Base-by-base conservation (phyloP, 2,113 vertebrate species). In the Gopherus evgoodei region DNA sequence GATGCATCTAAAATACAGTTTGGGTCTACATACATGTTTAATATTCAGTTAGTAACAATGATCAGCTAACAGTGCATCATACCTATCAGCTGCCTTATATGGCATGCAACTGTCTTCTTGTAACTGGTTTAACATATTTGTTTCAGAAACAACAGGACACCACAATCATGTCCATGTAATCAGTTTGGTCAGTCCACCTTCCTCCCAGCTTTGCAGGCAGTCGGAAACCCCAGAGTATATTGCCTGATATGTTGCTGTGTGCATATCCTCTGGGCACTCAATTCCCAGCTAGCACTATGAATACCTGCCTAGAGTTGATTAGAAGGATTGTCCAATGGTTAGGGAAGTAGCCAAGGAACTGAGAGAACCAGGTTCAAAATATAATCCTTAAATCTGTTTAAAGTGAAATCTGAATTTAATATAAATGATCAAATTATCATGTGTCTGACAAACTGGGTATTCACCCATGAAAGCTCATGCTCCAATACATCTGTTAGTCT, bases 11-110 rank as follows among this genome's bases (percentile, higher is more conserved):
- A 72, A 65, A n/a, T 81, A 57, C 47, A 38, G 56, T 2, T 79
- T 17, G 42, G 25, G 16, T 6, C 0, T 0, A 0, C 4, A 6
- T 1, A 31, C 0, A 59, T 14, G 54, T 31, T 56, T 82, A 14
- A 42, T 38, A 79, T 0, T 1, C 4, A 21, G 35, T 52, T 82
- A 80, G 13, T 3, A 57, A 6, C 4, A 0, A 75, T 1, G 47
- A 72, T 38, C 21, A 62, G 49, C 44, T 1, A 5, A 50, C 13
- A n/a, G 29, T 1, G 49, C 13, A 44, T 53, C 50, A 72, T 5
- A 72, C 19, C n/a, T 72, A 72, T 19, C 65, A 72, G 17, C 65
- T 38, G 65, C 65, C 65, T 72, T 19, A 1, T 38, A 22, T 72
- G n/a, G 19, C n/a, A 72, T 9, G 22, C 17, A 72, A n/a, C 19